Evolutionary conservation across 2,888 invertebrate genomes (phyloP).

Genomic region (Mesorhabditis belari): DNA sequence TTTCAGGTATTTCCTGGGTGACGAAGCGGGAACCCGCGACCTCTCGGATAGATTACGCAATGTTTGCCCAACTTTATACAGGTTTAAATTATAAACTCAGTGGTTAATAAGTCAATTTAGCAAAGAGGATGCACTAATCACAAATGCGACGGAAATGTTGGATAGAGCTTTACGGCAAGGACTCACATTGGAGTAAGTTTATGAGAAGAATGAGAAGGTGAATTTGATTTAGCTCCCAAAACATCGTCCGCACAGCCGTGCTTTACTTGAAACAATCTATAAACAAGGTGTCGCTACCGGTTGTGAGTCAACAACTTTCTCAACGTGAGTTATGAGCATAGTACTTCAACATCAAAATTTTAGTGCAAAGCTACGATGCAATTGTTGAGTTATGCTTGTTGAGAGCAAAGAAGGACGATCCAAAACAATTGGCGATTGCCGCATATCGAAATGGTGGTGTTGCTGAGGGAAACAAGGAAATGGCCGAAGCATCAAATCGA

Average conservation of each 20-base stretch:
- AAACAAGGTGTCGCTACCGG: slow-evolving; percentile 27
- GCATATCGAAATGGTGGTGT: slow-evolving; percentile 62
- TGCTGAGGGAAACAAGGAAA: slow-evolving; percentile 12
- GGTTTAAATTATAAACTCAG: neutral
- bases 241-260: slow-evolving; percentile 27
- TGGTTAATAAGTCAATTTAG: slow-evolving; percentile 63
- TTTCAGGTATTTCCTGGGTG: slow-evolving; percentile 81
- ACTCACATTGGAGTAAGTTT: slow-evolving; percentile 15
- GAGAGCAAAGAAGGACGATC: slow-evolving; percentile 80
- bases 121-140: slow-evolving; percentile 33
- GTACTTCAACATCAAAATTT: neutral
- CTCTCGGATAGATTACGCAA: slow-evolving; percentile 80
- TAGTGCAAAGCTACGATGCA: slow-evolving; percentile 72
- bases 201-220: too few species aligned
- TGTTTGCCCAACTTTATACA: slow-evolving; percentile 79
- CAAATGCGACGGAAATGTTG: slow-evolving; percentile 34
- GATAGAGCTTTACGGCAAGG: slow-evolving; percentile 22
- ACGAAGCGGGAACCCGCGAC: slow-evolving; percentile 86
- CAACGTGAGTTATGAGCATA: slow-evolving; percentile 5
- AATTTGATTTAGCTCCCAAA: too few species aligned
- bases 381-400: slow-evolving; percentile 79
- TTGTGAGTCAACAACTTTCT: slow-evolving; percentile 21
- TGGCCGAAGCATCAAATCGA: slow-evolving; percentile 13
- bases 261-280: slow-evolving; percentile 35
- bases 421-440: slow-evolving; percentile 77